Conservation (phyloP, 2,888 invertebrate genomes). For the Siphonodentalium dalli region DNA sequence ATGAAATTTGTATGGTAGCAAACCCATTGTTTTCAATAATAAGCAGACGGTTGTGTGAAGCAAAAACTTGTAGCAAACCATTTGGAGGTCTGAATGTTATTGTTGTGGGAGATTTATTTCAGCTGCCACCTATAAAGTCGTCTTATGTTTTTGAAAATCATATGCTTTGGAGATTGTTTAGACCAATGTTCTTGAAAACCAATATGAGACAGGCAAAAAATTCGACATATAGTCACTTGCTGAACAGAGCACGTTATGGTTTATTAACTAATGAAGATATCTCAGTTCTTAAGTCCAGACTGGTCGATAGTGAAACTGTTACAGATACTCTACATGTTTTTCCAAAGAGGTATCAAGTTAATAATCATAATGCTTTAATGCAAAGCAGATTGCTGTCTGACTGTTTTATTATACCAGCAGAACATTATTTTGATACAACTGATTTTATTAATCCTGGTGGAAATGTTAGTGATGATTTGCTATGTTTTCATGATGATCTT, state of each 20-base stretch:
- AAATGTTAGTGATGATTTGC: slow-evolving; percentile 8
- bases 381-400: not conserved
- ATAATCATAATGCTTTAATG: not conserved
- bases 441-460: no score
- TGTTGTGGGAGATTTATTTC: slow-evolving; percentile 31
- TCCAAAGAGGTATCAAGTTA: slow-evolving; percentile 8
- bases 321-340: slow-evolving; percentile 7
- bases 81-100: slow-evolving; percentile 33
- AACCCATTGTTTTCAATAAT: slow-evolving; percentile 19
- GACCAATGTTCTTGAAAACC: slow-evolving; percentile 18
- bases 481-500: slow-evolving; percentile 3
- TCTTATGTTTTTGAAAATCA: slow-evolving; percentile 24
- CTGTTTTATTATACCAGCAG: not conserved
- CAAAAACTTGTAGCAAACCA: slow-evolving; percentile 12
- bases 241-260: slow-evolving; percentile 20
- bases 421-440: slow-evolving; percentile 19
- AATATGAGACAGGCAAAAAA: slow-evolving; percentile 26
- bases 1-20: slow-evolving; percentile 36
- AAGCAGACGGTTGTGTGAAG: slow-evolving; percentile 21
- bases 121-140: slow-evolving; percentile 26
- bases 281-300: not conserved
- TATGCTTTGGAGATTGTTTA: slow-evolving; percentile 19
- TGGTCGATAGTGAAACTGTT: not conserved
- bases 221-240: slow-evolving; percentile 12
- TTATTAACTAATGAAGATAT: slow-evolving; percentile 8